These are phyloP conservation scores for Trinectes maculatus DNA, from an alignment of 2,113 vertebrate species.

Conservation along the genomic window DNA sequence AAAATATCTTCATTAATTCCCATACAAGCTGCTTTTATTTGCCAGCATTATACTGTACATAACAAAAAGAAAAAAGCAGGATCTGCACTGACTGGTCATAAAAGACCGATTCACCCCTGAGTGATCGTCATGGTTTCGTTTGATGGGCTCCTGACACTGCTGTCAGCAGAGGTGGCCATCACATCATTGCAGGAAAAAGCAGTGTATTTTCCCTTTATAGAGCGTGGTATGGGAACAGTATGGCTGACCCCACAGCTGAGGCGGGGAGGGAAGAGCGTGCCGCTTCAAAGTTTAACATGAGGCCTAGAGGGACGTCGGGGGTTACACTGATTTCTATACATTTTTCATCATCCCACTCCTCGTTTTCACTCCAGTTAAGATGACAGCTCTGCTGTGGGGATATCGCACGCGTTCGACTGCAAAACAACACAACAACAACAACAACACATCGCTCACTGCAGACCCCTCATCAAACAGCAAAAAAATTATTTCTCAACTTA, in stretches of 20 bases:
- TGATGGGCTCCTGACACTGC: neutral
- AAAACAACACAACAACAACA: slow-evolving; percentile 53
- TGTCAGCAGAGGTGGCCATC: slow-evolving; percentile 9
- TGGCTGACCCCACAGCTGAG: neutral
- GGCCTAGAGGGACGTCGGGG: slow-evolving; percentile 2
- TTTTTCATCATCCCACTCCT: slow-evolving; percentile 50
- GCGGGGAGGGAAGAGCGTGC: neutral
- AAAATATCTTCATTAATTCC: no score
- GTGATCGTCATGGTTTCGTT: neutral
- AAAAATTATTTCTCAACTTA: no score
- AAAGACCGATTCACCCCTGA: neutral
- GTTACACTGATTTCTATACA: slow-evolving; percentile 47
- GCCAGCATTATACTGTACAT: no score
- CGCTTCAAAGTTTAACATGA: slow-evolving; percentile 14
- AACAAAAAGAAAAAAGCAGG: neutral
- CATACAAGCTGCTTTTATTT: no score
- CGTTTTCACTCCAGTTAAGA: slow-evolving; percentile 48
- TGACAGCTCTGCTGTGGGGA: slow-evolving; percentile 53
- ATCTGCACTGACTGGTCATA: neutral
- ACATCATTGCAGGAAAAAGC: neutral
- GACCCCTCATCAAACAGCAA: no score
- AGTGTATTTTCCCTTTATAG: neutral
- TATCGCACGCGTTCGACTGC: slow-evolving; percentile 41
- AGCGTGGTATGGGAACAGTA: neutral
- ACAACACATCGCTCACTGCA: no score